Evolutionary conservation across 1,140 invertebrate species (phyloP), one percentile per base, ranked within the genome.

Genomic region (Diorhabda carinulata): DNA sequence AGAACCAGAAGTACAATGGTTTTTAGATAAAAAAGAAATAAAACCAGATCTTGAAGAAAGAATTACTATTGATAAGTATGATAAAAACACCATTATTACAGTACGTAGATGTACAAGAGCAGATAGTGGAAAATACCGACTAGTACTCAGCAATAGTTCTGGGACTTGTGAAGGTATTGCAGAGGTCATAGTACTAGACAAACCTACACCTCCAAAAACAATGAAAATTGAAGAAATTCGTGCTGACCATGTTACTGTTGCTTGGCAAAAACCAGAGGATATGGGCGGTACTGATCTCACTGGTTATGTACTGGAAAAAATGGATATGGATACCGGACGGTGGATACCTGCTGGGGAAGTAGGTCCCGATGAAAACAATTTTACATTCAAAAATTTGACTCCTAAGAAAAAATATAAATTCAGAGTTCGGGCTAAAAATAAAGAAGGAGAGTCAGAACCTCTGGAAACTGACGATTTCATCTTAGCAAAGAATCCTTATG

Each of bases 321-420:
- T 98, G 91, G 95, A 96, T 76, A 84, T 94, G 82, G 94, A 96
- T 60, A 95, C 92, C 43, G 94, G 94, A 41, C 86, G 93, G 73
- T 97, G 95, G 95, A 89, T 96, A 67, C 92, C 93, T 45, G 94
- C 93, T 59, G 94, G 94, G 66, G 94, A 96, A 84, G 90, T 92
- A 67, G 91, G 92, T n/a, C 89, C 93, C 1, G 85, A 92, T 60
- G 89, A 92, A 43, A 88, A 89, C 45, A 87, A 89, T 10, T 97
- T 95, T 80, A 93, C 89, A 2, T 93, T 99, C 72, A 92, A 95
- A 78, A 95, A 95, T 43, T 86, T 99, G 0, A 96, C 95, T 7
- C 95, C 96, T 0, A 97, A 97, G 75, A 98, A 99, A 82, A 96
- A 95, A 76, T 99, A 99, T 82, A 98, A 98, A 83, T 98, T 99